Percentiles rank a stretch among this genome's conserved stretches.
Evolutionary conservation across 2,797 vertebrate genomes (phyloP).

Genomic region (Epinephelus malabaricus): DNA sequence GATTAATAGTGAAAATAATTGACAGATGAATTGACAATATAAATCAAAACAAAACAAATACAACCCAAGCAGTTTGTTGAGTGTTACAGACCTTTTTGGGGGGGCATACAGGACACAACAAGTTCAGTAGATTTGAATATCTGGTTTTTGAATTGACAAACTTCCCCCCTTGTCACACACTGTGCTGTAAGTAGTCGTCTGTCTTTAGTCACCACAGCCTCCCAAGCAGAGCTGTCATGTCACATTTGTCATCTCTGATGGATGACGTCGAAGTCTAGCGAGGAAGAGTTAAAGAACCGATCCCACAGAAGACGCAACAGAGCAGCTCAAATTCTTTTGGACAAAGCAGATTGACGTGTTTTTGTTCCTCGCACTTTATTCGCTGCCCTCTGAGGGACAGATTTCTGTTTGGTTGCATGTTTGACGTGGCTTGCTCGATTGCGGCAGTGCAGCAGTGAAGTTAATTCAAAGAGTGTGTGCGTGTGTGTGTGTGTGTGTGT

Average conservation of each 20-base stretch:
- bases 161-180: conserved; percentile 47
- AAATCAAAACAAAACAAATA: conserved; percentile 2
- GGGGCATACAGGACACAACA: conserved; percentile 4
- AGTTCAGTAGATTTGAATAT: conserved; percentile 29
- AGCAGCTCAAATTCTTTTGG: conserved; percentile 73
- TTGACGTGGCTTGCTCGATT: conserved; percentile 66
- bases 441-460: conserved; percentile 63
- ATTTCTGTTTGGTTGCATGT: conserved; percentile 63
- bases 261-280: conserved; percentile 69
- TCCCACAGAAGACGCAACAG: conserved; percentile 58
- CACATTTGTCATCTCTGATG: conserved; percentile 78
- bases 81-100: conserved; percentile 3
- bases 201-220: conserved; percentile 53
- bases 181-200: conserved; percentile 55
- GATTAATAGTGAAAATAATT: too few relatives aligned
- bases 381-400: conserved; percentile 63
- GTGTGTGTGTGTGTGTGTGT: conserved; percentile 20
- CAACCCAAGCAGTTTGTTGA: neutral
- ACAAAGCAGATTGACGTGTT: conserved; percentile 78
- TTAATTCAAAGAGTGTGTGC: conserved; percentile 68
- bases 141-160: conserved; percentile 41
- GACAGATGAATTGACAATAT: too few relatives aligned
- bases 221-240: conserved; percentile 76
- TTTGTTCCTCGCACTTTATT: conserved; percentile 76
- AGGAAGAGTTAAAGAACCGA: conserved; percentile 73